Base-by-base conservation (phyloP, 2,113 vertebrate species). In the Daphoenositta chrysoptera region DNA sequence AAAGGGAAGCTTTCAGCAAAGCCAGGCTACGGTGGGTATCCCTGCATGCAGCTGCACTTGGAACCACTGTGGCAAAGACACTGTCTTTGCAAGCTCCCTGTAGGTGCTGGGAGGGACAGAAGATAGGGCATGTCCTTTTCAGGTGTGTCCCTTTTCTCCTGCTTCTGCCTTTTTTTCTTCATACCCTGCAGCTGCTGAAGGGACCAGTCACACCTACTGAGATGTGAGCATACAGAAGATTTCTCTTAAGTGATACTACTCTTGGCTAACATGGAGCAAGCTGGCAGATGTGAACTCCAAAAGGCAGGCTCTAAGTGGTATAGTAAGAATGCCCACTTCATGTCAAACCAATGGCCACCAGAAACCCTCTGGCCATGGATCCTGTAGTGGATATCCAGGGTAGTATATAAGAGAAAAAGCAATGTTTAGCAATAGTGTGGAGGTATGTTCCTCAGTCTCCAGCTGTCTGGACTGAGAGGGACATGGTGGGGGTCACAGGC, bases 31-130 rank as follows among this genome's bases (percentile, higher is more conserved):
- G 22, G 21, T 50, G 33, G 51, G 35, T 24, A 16, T 30, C 30
- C 30, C 4, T 39, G 15, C 16, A 9, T 20, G 20, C 33, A 70
- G 33, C n/a, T 71, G 35, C 30, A 23, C 27, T 85, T 83, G 44
- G 15, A 79, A 56, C 6, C 30, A 5, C 7, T 51, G 28, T 27
- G 40, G 24, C 2, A 0, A 58, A 88, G 44, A 17, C 0, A 0
- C 4, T 42, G 4, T 18, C 19, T 50, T 50, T 85, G 73, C 26
- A 58, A 85, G 16, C 14, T 76, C 23, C n/a, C 13, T 64, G 40
- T 31, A 35, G 30, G 13, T 2, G 1, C 33, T 17, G 13, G 24
- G 20, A 69, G 24, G n/a, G 39, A 77, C 35, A 66, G 69, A 84
- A 83, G 22, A 26, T 30, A 27, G 44, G n/a, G 17, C 10, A 22